These are phyloP conservation scores for Hexactinellida sp. DNA, from an alignment of 37 sponge, comb jelly and placozoan genomes.

Conservation along the genomic window DNA sequence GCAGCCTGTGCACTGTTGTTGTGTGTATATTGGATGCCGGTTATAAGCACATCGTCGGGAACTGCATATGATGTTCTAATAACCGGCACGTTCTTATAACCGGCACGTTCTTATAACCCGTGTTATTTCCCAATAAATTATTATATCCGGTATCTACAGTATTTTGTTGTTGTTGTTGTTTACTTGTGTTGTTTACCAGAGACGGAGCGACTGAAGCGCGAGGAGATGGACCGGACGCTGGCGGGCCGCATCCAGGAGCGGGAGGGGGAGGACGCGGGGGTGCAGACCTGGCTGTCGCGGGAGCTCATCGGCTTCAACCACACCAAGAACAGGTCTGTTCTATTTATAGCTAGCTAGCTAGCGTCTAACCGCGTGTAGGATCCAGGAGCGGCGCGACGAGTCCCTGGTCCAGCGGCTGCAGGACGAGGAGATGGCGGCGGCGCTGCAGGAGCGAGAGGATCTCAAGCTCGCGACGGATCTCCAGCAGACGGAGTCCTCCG, in stretches of 20 bases:
- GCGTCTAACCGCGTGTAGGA: too few species aligned
- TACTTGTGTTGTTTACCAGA: neutral
- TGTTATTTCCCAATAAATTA: too few species aligned
- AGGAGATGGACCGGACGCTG: neutral
- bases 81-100: too few species aligned
- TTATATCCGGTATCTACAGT: too few species aligned
- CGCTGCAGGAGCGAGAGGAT: neutral
- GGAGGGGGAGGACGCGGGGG: neutral
- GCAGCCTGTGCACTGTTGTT: neutral
- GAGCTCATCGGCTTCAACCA: conserved; percentile 5
- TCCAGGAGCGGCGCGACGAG: neutral
- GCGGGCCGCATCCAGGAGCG: neutral
- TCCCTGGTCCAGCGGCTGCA: neutral
- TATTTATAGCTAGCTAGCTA: neutral
- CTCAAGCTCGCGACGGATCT: neutral
- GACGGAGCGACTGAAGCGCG: neutral
- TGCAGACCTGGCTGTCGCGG: neutral
- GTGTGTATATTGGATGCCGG: too few species aligned
- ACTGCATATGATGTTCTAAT: too few species aligned
- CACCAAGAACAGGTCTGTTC: neutral
- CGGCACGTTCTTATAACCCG: too few species aligned
- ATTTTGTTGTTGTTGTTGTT: neutral
- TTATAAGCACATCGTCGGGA: too few species aligned
- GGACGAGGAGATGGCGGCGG: neutral
- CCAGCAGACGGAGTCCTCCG: neutral